Percentiles rank a stretch among this genome's conserved stretches.
phyloP scores from a whole-genome alignment of 2,888 invertebrate genomes.

The Tanytarsus gracilentus region DNA sequence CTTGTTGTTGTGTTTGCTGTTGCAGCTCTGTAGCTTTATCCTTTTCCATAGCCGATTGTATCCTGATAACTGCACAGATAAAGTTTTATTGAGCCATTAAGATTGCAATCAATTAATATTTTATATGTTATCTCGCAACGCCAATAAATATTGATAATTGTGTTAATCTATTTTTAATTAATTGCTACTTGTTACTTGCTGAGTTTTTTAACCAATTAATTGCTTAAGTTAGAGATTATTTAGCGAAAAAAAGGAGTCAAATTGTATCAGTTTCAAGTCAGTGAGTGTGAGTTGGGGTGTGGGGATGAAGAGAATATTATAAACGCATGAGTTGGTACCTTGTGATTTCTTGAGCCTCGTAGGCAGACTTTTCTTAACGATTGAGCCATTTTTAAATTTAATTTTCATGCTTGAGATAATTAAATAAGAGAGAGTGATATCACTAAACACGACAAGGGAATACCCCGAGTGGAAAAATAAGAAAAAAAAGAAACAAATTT shows the following conservation, averaged over 20 bases:
- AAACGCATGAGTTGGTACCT: constrained; percentile 9
- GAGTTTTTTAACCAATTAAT: too few species aligned
- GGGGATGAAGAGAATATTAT: neutral
- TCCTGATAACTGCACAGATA: constrained; percentile 25
- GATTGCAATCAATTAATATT: too few species aligned
- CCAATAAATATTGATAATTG: too few species aligned
- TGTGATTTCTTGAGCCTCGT: constrained; percentile 14
- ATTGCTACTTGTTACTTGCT: too few species aligned
- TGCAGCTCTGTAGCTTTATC: constrained; percentile 16
- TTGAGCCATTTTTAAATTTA: constrained; percentile 27
- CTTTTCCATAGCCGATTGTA: constrained; percentile 7
- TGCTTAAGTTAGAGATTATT: too few species aligned
- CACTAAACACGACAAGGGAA: neutral
- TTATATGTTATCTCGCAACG: too few species aligned
- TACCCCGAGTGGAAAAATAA: neutral
- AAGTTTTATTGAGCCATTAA: too few species aligned
- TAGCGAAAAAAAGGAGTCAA: too few species aligned
- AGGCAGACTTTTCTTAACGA: constrained; percentile 11
- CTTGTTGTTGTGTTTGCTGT: neutral
- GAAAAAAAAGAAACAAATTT: constrained; percentile 1
- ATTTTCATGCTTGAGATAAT: constrained; percentile 21
- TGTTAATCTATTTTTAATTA: too few species aligned
- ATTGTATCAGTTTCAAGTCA: too few species aligned
- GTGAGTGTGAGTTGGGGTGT: too few species aligned
- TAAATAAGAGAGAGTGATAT: too few species aligned